Percentiles rank a stretch among this genome's conserved stretches.
Evolutionary conservation across 2,797 vertebrate genomes (phyloP).

Genomic region (Spheniscus humboldti): DNA sequence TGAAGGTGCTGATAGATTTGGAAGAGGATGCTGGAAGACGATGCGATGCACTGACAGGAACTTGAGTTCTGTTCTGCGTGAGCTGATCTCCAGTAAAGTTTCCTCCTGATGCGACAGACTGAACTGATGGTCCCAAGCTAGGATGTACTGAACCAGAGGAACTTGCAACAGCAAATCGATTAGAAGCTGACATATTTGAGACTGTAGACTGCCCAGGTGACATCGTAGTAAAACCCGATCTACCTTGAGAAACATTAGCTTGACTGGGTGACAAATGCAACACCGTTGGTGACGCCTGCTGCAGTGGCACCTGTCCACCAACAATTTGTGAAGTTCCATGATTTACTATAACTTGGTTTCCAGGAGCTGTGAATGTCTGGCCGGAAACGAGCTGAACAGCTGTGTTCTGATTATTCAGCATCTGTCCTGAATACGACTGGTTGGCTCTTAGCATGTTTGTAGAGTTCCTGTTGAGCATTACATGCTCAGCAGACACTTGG

Average conservation of each 20-base stretch:
- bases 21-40: slow-evolving; percentile 86
- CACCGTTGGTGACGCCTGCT: slow-evolving; percentile 74
- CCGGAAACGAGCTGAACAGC: slow-evolving; percentile 89
- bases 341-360: slow-evolving; percentile 90
- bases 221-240: slow-evolving; percentile 67
- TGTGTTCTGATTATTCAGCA: slow-evolving; percentile 86
- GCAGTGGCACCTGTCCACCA: slow-evolving; percentile 80
- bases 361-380: slow-evolving; percentile 84
- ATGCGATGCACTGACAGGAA: slow-evolving; percentile 79
- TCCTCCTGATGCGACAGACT: slow-evolving; percentile 70
- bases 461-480: slow-evolving; percentile 78
- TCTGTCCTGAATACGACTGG: slow-evolving; percentile 82
- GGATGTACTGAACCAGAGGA: slow-evolving; percentile 75
- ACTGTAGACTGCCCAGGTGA: slow-evolving; percentile 71
- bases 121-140: slow-evolving; percentile 66
- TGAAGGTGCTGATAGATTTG: slow-evolving; percentile 82
- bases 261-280: slow-evolving; percentile 86
- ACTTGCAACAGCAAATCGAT: slow-evolving; percentile 83
- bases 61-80: slow-evolving; percentile 74
- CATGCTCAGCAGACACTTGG: slow-evolving; percentile 77
- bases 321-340: slow-evolving; percentile 83
- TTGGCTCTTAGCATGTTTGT: slow-evolving; percentile 79
- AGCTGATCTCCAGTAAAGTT: slow-evolving; percentile 73
- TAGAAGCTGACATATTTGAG: slow-evolving; percentile 77
- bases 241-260: slow-evolving; percentile 74